Evolutionary conservation across 1,140 invertebrate species (phyloP).

Genomic region (Pristionchus pacificus): DNA sequence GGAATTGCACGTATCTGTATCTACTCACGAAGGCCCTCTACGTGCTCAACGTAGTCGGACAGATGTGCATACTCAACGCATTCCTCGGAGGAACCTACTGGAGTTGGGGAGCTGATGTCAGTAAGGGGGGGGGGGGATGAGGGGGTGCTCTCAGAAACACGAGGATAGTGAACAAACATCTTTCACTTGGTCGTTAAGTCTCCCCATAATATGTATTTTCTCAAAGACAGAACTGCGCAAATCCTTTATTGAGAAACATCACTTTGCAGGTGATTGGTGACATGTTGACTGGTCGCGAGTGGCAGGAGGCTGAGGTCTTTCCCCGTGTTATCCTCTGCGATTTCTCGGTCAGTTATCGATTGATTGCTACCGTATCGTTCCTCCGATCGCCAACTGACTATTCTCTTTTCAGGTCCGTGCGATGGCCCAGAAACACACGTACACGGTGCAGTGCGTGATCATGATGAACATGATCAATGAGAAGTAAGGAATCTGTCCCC

Average conservation of each 20-base stretch:
- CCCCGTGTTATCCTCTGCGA: slow-evolving; percentile 34
- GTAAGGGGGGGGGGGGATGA: too few species aligned
- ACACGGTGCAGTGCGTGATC: slow-evolving; percentile 52
- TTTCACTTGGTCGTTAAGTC: too few species aligned
- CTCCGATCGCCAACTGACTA: slow-evolving; percentile 5
- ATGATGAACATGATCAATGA: slow-evolving; percentile 57
- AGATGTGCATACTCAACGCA: slow-evolving; percentile 61
- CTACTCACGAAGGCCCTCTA: slow-evolving; percentile 61
- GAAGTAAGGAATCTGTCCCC: slow-evolving; percentile 27
- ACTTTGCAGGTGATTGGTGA: slow-evolving; percentile 22
- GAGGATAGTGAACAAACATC: too few species aligned
- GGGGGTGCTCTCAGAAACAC: slow-evolving; percentile 56
- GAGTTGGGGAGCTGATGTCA: slow-evolving; percentile 58
- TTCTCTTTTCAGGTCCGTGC: slow-evolving; percentile 29
- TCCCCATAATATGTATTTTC: slow-evolving; percentile 58
- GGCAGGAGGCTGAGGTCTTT: slow-evolving; percentile 26
- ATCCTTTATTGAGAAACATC: too few species aligned
- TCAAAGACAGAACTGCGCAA: not conserved
- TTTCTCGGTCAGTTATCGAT: slow-evolving; percentile 23
- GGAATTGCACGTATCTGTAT: slow-evolving; percentile 60
- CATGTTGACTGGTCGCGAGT: slow-evolving; percentile 38
- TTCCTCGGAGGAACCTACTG: slow-evolving; percentile 62
- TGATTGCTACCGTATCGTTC: too few species aligned
- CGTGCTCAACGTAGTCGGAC: slow-evolving; percentile 60
- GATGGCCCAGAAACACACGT: slow-evolving; percentile 44